Percentiles rank a stretch among this genome's conserved stretches.
phyloP scores from a whole-genome alignment of 2,888 invertebrate genomes.

The Acanthosepion esculentum region DNA sequence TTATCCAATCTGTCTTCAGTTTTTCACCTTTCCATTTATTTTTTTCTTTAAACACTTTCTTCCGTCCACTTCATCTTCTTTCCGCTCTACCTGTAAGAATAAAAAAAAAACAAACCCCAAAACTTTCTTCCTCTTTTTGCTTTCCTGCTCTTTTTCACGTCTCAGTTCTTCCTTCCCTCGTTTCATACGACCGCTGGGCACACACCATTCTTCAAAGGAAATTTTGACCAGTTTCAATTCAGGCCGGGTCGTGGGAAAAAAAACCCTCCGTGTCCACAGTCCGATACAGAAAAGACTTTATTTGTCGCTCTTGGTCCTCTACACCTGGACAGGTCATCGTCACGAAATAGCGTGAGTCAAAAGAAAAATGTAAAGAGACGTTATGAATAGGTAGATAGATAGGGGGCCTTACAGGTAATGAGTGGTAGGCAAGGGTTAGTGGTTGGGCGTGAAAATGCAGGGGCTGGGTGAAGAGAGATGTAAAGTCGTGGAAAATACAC shows the following conservation, averaged over 20 bases:
- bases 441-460: too few species aligned
- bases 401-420: neutral
- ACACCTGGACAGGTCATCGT: constrained; percentile 6
- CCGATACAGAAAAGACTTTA: neutral
- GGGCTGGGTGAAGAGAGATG: neutral
- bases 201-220: neutral
- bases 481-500: neutral
- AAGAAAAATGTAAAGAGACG: neutral
- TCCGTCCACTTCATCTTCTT: neutral
- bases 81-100: neutral
- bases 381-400: neutral
- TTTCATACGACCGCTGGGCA: neutral
- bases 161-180: neutral
- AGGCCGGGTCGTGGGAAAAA: neutral
- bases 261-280: neutral
- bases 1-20: neutral
- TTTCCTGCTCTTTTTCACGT: neutral
- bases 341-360: constrained; percentile 14
- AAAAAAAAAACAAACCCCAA: too few species aligned
- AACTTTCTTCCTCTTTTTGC: too few species aligned
- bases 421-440: neutral
- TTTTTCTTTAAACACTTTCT: neutral
- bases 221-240: neutral
- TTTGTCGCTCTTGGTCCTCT: neutral
- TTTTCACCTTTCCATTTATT: neutral